Evolutionary conservation across 2,888 invertebrate genomes (phyloP).

Genomic region (Desoria tigrina): DNA sequence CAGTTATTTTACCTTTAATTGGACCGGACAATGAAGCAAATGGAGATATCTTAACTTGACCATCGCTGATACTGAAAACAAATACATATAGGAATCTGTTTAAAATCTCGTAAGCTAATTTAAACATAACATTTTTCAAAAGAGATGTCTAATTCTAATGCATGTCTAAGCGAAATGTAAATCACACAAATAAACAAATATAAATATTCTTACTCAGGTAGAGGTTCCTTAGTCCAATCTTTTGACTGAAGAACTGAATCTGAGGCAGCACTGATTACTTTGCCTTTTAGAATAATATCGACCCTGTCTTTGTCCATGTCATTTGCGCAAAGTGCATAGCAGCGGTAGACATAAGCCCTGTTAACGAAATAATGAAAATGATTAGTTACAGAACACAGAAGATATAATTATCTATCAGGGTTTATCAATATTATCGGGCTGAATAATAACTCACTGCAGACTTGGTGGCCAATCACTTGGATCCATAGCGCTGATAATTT

Average conservation of each 20-base stretch:
- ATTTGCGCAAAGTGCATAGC: constrained; percentile 86
- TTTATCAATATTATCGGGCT: constrained; percentile 1
- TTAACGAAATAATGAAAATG: constrained; percentile 32
- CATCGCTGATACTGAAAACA: constrained; percentile 45
- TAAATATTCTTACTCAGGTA: constrained; percentile 65
- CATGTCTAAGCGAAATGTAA: not conserved
- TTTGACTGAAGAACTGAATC: constrained; percentile 83
- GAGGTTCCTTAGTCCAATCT: constrained; percentile 92
- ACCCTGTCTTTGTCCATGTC: constrained; percentile 89
- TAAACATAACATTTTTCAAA: constrained; percentile 9
- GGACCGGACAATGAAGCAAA: constrained; percentile 40
- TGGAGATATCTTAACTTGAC: constrained; percentile 46
- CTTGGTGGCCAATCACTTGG: constrained; percentile 49
- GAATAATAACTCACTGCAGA: constrained; percentile 43
- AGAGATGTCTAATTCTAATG: not conserved
- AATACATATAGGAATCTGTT: constrained; percentile 7
- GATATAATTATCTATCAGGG: too few species aligned
- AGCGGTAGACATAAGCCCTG: constrained; percentile 81
- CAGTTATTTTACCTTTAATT: constrained; percentile 52
- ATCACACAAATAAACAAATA: not conserved
- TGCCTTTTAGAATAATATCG: constrained; percentile 89
- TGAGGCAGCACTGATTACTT: constrained; percentile 86
- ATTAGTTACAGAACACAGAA: not conserved
- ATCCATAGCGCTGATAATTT: constrained; percentile 26
- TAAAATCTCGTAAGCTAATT: too few species aligned